Evolutionary conservation across 2,113 vertebrate species (phyloP).

Genomic region (Phoxinus phoxinus): DNA sequence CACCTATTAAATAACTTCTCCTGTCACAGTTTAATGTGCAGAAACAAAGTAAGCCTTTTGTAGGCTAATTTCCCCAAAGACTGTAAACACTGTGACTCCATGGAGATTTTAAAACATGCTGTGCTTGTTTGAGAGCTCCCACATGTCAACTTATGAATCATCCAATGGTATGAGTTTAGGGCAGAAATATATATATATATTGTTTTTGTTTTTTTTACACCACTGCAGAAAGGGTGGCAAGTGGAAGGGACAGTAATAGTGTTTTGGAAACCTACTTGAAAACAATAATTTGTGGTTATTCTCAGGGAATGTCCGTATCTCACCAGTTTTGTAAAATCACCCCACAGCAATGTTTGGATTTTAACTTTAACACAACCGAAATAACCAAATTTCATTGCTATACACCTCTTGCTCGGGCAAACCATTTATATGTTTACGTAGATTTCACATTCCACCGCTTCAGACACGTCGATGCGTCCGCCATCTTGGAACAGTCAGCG

Average conservation of each 20-base stretch:
- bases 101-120: slow-evolving; percentile 8
- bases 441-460: no score
- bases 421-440: no score
- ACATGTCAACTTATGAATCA: background rate
- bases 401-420: no score
- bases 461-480: no score
- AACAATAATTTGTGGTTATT: no score
- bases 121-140: background rate
- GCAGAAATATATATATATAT: no score
- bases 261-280: background rate
- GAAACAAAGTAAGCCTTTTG: background rate
- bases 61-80: slow-evolving; percentile 11
- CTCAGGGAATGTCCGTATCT: no score
- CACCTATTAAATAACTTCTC: background rate
- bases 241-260: background rate
- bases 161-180: background rate
- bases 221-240: background rate
- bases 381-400: no score
- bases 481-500: no score
- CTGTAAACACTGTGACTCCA: background rate
- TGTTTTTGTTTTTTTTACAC: background rate
- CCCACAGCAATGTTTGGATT: no score
- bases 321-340: no score
- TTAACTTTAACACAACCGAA: no score
- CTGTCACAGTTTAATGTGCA: background rate